Evolutionary conservation across 2,113 vertebrate genomes (phyloP), one percentile per base, ranked within the genome.

Genomic region (Sebastes schlegelii): DNA sequence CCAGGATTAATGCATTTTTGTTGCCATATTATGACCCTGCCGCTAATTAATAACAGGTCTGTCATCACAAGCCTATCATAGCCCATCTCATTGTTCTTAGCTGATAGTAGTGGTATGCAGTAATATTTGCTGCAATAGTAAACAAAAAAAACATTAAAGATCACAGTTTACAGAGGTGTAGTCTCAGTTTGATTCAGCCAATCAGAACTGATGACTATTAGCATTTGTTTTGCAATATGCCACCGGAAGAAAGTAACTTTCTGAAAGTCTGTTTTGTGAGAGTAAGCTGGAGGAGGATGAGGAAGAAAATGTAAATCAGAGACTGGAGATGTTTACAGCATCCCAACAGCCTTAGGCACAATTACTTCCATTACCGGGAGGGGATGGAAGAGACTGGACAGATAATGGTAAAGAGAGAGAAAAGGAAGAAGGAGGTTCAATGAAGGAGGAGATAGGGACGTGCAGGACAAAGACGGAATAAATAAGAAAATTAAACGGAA

Each of bases 351-450:
- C 43, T 63, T 6, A 51, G 65, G 73, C 63, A 57, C 77, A 77
- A 68, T 83, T 65, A 77, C 55, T 42, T 48, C 49, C 14, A 77
- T 70, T 63, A 81, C 46, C 65, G 19, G 19, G 21, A 61, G 19
- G 8, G 21, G 42, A 40, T 34, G 61, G 19, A 67, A 23, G 57
- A 78, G 11, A 63, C 17, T 0, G 1, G 8, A 21, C 21, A 49
- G 55, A 23, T 26, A 16, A 34, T 0, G 1, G 45, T 6, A 55
- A 43, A 14, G 8, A 63, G 16, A 21, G 23, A n/a, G 40, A 49
- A 19, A 55, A 1, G 7, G 23, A 14, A 8, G 42, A 52, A 8
- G 8, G 4, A 55, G 65, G 48, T 26, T 75, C 26, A 79, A 45
- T 23, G 19, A 65, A 23, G 14, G 40, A 67, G 40, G 43, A 45